Conservation (phyloP, 2,113 vertebrate genomes). For the Tachysurus fulvidraco region DNA sequence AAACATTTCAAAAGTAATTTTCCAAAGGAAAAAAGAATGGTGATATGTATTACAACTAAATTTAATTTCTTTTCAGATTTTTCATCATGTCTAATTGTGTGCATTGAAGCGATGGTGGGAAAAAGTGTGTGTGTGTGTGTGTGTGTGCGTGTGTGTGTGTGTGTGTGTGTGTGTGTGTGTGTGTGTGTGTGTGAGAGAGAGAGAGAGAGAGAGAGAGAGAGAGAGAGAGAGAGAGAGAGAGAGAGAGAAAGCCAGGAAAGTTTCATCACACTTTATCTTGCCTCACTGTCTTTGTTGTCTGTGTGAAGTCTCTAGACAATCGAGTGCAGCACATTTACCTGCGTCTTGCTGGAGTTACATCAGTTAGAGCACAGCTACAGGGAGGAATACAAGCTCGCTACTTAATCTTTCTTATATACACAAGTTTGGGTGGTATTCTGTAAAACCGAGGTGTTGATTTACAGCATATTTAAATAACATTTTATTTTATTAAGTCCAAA, state of each 20-base stretch:
- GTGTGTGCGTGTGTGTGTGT: slow-evolving; percentile 20
- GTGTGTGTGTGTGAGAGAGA: slow-evolving; percentile 10
- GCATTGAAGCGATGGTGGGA: slow-evolving; percentile 69
- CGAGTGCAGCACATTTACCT: slow-evolving; percentile 49
- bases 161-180: neutral
- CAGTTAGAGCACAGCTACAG: slow-evolving; percentile 24
- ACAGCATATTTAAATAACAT: slow-evolving; percentile 3
- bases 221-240: slow-evolving; percentile 25
- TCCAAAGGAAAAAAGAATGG: slow-evolving; percentile 83
- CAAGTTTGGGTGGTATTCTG: neutral
- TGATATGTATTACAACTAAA: slow-evolving; percentile 87
- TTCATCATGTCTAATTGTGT: slow-evolving; percentile 86
- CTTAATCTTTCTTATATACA: neutral
- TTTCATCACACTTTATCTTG: slow-evolving; percentile 51
- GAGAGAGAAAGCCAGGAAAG: slow-evolving; percentile 36
- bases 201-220: too few species aligned
- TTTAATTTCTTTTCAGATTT: slow-evolving; percentile 89
- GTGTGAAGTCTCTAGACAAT: slow-evolving; percentile 51
- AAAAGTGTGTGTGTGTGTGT: slow-evolving; percentile 45
- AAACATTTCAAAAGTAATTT: slow-evolving; percentile 91
- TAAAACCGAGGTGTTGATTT: neutral
- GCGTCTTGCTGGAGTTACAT: slow-evolving; percentile 28
- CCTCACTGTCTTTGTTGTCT: slow-evolving; percentile 51
- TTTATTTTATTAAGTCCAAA: neutral
- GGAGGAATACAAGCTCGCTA: neutral